phyloP scores from a whole-genome alignment of 2,888 invertebrate genomes.

The Linhomoeus sp. region DNA sequence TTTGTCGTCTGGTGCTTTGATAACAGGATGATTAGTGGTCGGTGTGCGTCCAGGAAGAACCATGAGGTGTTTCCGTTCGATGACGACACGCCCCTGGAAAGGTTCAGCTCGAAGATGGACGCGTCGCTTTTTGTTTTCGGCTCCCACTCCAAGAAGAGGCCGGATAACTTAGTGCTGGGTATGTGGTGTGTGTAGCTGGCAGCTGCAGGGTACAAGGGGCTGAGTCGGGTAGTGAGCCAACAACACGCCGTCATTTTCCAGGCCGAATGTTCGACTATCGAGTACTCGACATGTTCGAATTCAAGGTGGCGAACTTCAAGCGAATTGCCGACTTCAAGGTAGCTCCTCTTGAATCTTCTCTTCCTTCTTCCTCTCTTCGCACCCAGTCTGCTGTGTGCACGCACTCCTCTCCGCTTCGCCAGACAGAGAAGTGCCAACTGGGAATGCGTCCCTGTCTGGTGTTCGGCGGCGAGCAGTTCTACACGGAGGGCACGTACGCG shows the following conservation, averaged over 20 bases:
- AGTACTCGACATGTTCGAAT: slow-evolving; percentile 83
- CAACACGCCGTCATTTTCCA: not conserved
- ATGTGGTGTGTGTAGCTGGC: not conserved
- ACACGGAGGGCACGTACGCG: slow-evolving; percentile 50
- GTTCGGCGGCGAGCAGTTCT: slow-evolving; percentile 78
- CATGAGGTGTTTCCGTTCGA: slow-evolving; percentile 43
- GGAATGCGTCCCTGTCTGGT: slow-evolving; percentile 75
- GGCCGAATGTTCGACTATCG: slow-evolving; percentile 66
- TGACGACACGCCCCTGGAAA: slow-evolving; percentile 57
- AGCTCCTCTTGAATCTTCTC: slow-evolving; percentile 4
- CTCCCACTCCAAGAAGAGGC: slow-evolving; percentile 79
- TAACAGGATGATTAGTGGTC: no score
- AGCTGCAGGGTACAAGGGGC: not conserved
- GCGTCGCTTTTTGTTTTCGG: slow-evolving; percentile 72
- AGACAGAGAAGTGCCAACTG: slow-evolving; percentile 34
- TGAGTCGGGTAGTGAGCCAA: no score
- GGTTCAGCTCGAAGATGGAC: slow-evolving; percentile 52
- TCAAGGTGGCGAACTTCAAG: slow-evolving; percentile 64
- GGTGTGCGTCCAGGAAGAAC: no score
- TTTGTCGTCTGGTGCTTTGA: no score
- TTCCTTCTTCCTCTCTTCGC: not conserved
- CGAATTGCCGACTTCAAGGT: slow-evolving; percentile 50
- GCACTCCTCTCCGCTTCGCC: not conserved
- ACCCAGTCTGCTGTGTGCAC: not conserved
- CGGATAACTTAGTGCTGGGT: slow-evolving; percentile 70